These are phyloP conservation scores for Dynastes tityus DNA, from an alignment of 2,888 invertebrate species.

Conservation along the genomic window DNA sequence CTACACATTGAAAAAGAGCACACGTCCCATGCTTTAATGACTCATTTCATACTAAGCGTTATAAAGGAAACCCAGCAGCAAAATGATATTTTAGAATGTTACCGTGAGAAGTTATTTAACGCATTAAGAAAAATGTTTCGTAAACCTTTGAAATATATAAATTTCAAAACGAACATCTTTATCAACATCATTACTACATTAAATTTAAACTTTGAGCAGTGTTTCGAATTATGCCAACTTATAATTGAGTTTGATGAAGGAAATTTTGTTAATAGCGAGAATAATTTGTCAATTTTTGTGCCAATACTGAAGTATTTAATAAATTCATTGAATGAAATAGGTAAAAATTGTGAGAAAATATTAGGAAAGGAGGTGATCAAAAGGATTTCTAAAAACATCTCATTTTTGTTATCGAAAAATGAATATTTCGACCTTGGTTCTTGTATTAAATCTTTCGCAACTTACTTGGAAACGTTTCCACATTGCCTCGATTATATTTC, in stretches of 20 bases:
- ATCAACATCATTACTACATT: conserved; percentile 70
- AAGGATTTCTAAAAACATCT: conserved; percentile 57
- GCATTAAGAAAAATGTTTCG: conserved; percentile 69
- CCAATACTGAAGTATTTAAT: conserved; percentile 35
- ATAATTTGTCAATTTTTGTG: conserved; percentile 42
- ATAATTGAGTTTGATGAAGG: conserved; percentile 50
- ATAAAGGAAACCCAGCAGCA: conserved; percentile 47
- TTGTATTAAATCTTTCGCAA: conserved; percentile 73
- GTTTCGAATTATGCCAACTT: conserved; percentile 31
- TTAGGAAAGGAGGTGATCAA: conserved; percentile 55
- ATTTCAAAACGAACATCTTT: conserved; percentile 61
- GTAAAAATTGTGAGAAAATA: conserved; percentile 53
- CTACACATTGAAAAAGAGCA: conserved; percentile 60
- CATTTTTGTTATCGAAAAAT: conserved; percentile 54
- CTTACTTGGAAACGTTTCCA: conserved; percentile 77
- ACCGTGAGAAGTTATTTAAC: conserved; percentile 73
- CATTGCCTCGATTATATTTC: conserved; percentile 73
- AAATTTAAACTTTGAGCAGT: conserved; percentile 67
- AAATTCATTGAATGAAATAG: conserved; percentile 21
- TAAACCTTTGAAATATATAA: conserved; percentile 56
- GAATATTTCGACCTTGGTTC: conserved; percentile 66
- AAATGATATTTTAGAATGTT: conserved; percentile 70
- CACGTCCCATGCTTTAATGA: conserved; percentile 35
- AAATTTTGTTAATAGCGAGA: conserved; percentile 36
- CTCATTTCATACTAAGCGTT: conserved; percentile 38